phyloP scores from a whole-genome alignment of 2,797 vertebrate species.

The Alcedo quadribrachys region DNA sequence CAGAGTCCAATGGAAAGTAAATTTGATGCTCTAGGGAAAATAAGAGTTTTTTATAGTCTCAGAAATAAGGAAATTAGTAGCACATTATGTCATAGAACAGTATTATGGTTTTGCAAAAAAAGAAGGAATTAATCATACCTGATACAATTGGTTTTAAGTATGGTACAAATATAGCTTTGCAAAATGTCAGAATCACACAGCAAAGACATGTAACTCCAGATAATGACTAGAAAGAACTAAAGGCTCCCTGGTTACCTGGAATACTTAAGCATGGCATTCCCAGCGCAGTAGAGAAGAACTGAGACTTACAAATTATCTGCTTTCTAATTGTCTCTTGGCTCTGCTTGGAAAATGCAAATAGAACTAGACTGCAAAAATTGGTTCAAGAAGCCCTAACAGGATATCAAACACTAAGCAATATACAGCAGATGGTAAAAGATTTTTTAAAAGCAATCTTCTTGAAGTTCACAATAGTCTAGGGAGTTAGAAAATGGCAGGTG shows the following conservation, averaged over 20 bases:
- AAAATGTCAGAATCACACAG: not conserved
- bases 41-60: not conserved
- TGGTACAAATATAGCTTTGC: not conserved
- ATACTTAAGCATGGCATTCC: constrained; percentile 45
- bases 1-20: not conserved
- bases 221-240: not conserved
- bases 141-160: not conserved
- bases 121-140: not conserved
- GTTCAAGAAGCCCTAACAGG: constrained; percentile 71
- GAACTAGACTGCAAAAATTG: constrained; percentile 61
- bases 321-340: constrained; percentile 71
- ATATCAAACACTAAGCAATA: constrained; percentile 55
- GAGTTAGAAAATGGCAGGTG: constrained; percentile 56
- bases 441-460: constrained; percentile 58
- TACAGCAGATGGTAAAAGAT: constrained; percentile 65
- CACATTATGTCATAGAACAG: not conserved
- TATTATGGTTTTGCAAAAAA: not conserved
- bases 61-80: constrained; percentile 13
- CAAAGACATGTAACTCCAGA: constrained; percentile 1
- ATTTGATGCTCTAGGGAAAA: not conserved
- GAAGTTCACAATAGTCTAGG: constrained; percentile 55
- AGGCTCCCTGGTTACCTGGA: constrained; percentile 48
- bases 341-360: constrained; percentile 68
- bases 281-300: constrained; percentile 65
- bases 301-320: constrained; percentile 65